Conservation (phyloP, 2,113 vertebrate genomes). For the Plecturocebus donacophilus region DNA sequence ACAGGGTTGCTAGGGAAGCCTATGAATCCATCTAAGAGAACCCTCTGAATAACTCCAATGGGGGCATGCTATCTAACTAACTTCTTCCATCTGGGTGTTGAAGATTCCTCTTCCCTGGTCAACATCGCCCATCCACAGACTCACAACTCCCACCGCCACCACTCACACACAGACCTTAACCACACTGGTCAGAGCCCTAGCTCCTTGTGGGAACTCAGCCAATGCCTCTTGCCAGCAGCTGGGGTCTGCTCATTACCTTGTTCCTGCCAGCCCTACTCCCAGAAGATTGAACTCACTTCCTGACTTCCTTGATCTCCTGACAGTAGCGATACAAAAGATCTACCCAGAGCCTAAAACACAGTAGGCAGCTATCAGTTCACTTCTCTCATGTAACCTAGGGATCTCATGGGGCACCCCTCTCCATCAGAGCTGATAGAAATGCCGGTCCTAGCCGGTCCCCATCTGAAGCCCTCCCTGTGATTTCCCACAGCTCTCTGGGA, state of each 20-base stretch:
- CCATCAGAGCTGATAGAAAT: not conserved
- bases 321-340: not conserved
- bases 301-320: not conserved
- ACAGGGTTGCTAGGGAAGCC: not conserved
- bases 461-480: not conserved
- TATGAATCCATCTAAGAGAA: not conserved
- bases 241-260: not conserved
- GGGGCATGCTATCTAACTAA: not conserved
- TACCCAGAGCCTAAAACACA: not conserved
- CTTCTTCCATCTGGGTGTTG: not conserved
- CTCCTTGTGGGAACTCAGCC: not conserved
- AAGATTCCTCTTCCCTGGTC: not conserved
- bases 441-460: not conserved
- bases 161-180: not conserved
- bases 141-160: not conserved
- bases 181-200: not conserved
- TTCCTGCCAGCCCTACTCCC: not conserved
- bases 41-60: not conserved
- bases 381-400: not conserved
- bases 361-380: not conserved
- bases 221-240: not conserved
- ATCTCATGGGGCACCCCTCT: not conserved
- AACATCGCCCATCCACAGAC: not conserved
- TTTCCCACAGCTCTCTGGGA: not conserved
- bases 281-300: not conserved